Base-by-base conservation (phyloP, 2,113 vertebrate species). In the Hydropotes inermis region DNA sequence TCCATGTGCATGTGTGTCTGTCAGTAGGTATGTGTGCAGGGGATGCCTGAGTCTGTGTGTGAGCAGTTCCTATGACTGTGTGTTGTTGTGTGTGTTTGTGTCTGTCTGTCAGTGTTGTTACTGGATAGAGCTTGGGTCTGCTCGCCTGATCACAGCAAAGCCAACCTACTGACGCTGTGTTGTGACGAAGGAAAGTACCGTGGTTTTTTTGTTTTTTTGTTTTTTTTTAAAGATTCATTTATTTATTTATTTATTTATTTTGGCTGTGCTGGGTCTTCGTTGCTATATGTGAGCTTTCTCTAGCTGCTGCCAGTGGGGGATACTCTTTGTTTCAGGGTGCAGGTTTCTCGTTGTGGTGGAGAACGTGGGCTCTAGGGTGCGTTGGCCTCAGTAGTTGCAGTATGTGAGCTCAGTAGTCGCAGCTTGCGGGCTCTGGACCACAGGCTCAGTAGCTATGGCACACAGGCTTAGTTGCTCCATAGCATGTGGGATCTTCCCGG, bases 1-100 rank as follows among this genome's bases (percentile, higher is more conserved):
- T 33, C 19, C 27, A 6, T 1, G 14, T 2, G 8, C 23, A 1
- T 0, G 1, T 36, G n/a, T 15, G 28, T 30, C n/a, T 13, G 74
- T 16, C 17, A 9, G 3, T 1, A 2, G 76, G 43, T 1, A 1
- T 54, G 57, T 30, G 33, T 81, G 1, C 45, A 4, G 28, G 33
- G 54, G 19, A 15, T 17, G 16, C 16, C 2, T 1, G 25, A 16
- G 43, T 28, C 70, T 39, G 45, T 54, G 30, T 17, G 5, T 57
- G 33, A 15, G 30, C 43, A 16, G 10, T 28, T 64, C 52, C 52
- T 52, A 10, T n/a, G 50, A 36, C 30, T 1, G 13, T 7, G 27
- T 17, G 1, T 21, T 3, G 28, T 5, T 13, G 30, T 52, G n/a
- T 47, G 7, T 33, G 19, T 7, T 50, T 87, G 33, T 57, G n/a